Evolutionary conservation across 2,888 invertebrate species (phyloP).

Genomic region (Dinocampus coccinellae): DNA sequence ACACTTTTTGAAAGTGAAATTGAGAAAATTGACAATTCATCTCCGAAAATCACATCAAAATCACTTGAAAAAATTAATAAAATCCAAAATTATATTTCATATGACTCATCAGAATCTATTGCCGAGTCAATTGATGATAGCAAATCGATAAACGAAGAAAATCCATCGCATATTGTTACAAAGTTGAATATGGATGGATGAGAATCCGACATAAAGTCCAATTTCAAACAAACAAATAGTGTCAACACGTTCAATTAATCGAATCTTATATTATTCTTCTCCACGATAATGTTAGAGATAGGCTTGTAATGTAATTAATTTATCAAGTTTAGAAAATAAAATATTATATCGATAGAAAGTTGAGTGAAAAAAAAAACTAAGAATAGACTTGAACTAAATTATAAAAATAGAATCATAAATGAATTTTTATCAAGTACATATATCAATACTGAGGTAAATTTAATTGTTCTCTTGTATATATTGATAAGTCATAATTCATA

Average conservation of each 20-base stretch:
- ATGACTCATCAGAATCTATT: not conserved
- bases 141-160: not conserved
- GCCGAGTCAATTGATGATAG: not conserved
- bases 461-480: too few species aligned
- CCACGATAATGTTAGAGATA: not conserved
- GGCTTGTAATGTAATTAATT: not conserved
- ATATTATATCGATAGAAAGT: not conserved
- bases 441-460: not conserved
- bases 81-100: not conserved
- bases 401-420: not conserved
- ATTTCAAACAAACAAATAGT: not conserved
- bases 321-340: not conserved
- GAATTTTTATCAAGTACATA: not conserved
- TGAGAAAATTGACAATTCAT: too few species aligned
- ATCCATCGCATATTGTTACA: not conserved
- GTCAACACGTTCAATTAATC: not conserved
- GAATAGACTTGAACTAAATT: not conserved
- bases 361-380: not conserved
- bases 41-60: too few species aligned
- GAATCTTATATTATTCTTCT: not conserved
- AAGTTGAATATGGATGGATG: not conserved
- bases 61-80: not conserved
- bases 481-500: too few species aligned
- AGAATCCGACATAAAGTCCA: not conserved
- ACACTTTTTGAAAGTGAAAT: too few species aligned